These are phyloP conservation scores for Venustaconcha ellipsiformis DNA, from an alignment of 1,140 invertebrate genomes.

Conservation along the genomic window DNA sequence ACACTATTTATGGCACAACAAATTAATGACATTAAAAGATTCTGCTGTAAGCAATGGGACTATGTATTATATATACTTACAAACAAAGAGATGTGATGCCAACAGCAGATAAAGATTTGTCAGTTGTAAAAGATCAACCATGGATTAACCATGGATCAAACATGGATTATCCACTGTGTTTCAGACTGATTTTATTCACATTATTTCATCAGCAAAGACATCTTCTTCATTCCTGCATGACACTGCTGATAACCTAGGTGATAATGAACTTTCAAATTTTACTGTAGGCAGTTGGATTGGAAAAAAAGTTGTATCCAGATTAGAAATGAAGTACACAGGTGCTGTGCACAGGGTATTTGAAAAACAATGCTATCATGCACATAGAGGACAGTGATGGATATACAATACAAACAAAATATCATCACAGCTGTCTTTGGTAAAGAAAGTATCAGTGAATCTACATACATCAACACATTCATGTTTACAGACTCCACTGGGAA, in stretches of 20 bases:
- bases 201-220: not conserved
- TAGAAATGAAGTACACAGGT: not conserved
- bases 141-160: constrained; percentile 2
- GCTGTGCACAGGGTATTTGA: not conserved
- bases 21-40: constrained; percentile 8
- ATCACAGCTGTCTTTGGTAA: not conserved
- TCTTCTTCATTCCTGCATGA: constrained; percentile 10
- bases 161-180: constrained; percentile 10
- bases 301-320: not conserved
- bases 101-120: constrained; percentile 1
- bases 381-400: not conserved
- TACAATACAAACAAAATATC: not conserved
- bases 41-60: not conserved
- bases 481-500: too few relatives aligned
- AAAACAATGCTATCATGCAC: not conserved
- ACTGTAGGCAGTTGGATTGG: not conserved
- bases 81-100: constrained; percentile 11
- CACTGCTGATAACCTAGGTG: constrained; percentile 8
- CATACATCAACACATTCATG: too few relatives aligned
- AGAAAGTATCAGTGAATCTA: not conserved
- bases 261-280: not conserved
- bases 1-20: constrained; percentile 14
- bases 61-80: constrained; percentile 9
- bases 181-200: constrained; percentile 7
- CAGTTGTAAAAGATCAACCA: constrained; percentile 10